phyloP scores from a whole-genome alignment of 1,140 invertebrate species.

The Aphaenogaster ashmeadi region DNA sequence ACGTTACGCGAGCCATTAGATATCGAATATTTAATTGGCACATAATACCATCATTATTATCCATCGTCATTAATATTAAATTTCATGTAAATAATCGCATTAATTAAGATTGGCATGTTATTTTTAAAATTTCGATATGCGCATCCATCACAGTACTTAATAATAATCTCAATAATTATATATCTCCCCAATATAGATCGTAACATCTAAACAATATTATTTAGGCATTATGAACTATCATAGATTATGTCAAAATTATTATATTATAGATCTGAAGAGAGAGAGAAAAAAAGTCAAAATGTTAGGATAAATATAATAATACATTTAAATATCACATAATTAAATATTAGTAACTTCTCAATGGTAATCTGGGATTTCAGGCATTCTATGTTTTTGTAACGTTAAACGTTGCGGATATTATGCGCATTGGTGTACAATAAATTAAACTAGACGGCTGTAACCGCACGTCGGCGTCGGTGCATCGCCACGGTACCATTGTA shows the following conservation, averaged over 20 bases:
- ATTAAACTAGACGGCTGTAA: slow-evolving; percentile 66
- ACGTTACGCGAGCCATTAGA: background rate
- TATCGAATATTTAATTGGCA: slow-evolving; percentile 13
- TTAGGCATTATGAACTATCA: background rate
- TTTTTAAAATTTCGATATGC: background rate
- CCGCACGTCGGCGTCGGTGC: slow-evolving; percentile 5
- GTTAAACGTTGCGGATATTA: slow-evolving; percentile 21
- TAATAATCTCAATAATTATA: background rate
- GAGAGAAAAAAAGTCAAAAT: background rate
- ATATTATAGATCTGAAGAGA: background rate
- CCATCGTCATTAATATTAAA: background rate
- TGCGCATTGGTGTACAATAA: slow-evolving; percentile 60
- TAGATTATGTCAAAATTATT: background rate
- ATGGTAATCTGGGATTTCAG: background rate
- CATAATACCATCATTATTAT: background rate
- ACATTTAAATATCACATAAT: background rate
- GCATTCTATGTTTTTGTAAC: background rate
- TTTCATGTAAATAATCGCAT: background rate
- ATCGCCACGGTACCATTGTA: slow-evolving; percentile 24
- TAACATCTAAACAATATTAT: background rate
- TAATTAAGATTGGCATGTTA: background rate
- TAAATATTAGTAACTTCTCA: background rate
- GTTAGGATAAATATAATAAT: background rate
- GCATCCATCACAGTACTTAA: background rate
- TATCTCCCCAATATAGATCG: background rate